phyloP scores from a whole-genome alignment of 2,113 vertebrate species.

The Echinops telfairi region DNA sequence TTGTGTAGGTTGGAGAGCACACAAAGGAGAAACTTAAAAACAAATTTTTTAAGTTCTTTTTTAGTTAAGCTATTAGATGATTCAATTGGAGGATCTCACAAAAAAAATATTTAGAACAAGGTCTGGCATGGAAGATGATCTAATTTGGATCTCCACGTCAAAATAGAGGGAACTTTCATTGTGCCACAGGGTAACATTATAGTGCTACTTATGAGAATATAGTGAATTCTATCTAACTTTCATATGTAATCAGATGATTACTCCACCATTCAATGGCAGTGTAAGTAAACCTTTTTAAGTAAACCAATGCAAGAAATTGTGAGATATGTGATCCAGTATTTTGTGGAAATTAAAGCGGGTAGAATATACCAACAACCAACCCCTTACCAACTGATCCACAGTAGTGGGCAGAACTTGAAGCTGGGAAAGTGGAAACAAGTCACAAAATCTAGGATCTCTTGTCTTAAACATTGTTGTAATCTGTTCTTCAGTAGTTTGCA shows the following conservation, averaged over 20 bases:
- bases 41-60: background rate
- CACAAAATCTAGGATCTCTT: background rate
- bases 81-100: background rate
- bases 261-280: too few relatives aligned
- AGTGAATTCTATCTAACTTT: background rate
- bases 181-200: background rate
- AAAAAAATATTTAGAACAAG: background rate
- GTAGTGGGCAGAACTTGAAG: background rate
- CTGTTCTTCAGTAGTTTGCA: background rate
- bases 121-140: background rate
- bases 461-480: background rate
- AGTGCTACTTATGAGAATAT: background rate
- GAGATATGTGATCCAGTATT: background rate
- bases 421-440: background rate
- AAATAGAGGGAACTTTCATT: background rate
- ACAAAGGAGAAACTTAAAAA: background rate
- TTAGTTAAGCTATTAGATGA: background rate
- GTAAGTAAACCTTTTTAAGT: background rate
- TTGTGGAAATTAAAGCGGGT: background rate
- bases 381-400: background rate
- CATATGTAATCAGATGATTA: too few relatives aligned
- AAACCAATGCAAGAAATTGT: background rate
- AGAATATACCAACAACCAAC: background rate
- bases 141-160: background rate
- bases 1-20: background rate